phyloP scores from a whole-genome alignment of 2,113 vertebrate genomes.

The Oxyura jamaicensis region DNA sequence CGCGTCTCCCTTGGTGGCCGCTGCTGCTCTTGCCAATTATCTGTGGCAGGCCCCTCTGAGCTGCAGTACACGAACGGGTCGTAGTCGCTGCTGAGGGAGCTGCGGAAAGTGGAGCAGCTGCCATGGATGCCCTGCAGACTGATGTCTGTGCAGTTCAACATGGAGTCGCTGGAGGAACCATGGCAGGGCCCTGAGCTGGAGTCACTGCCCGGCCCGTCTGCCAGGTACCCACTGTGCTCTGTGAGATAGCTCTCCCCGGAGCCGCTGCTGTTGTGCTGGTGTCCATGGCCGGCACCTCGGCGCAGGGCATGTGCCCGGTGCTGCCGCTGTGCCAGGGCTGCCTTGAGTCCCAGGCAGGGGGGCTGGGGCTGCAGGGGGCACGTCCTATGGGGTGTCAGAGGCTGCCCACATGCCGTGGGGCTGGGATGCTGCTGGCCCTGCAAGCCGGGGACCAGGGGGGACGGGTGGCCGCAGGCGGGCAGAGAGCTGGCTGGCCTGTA shows the following conservation, averaged over 20 bases:
- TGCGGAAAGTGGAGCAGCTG: conserved; percentile 95
- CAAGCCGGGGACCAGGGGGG: conserved; percentile 58
- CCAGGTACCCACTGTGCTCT: conserved; percentile 92
- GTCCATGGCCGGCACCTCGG: conserved; percentile 50
- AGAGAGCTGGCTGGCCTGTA: conserved; percentile 72
- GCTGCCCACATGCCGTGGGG: conserved; percentile 21
- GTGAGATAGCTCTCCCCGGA: conserved; percentile 92
- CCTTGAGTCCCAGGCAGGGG: conserved; percentile 71
- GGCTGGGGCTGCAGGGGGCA: conserved; percentile 77
- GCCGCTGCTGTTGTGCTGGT: conserved; percentile 87
- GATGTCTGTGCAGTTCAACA: conserved; percentile 93
- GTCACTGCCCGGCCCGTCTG: conserved; percentile 93
- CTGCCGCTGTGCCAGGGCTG: conserved; percentile 69
- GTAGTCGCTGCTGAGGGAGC: conserved; percentile 96
- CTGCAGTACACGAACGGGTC: conserved; percentile 91
- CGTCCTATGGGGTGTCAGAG: conserved; percentile 66
- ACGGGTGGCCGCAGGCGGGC: conserved; percentile 72
- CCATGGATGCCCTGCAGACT: conserved; percentile 95
- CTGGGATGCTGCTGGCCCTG: conserved; percentile 75
- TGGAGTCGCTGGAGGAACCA: conserved; percentile 95
- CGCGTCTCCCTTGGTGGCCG: conserved; percentile 67
- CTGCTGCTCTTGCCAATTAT: conserved; percentile 32
- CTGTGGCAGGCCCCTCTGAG: background rate
- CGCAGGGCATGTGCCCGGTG: conserved; percentile 4
- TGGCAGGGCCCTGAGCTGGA: conserved; percentile 96